phyloP scores from a whole-genome alignment of 2,113 vertebrate species.

The Calidris pugnax region DNA sequence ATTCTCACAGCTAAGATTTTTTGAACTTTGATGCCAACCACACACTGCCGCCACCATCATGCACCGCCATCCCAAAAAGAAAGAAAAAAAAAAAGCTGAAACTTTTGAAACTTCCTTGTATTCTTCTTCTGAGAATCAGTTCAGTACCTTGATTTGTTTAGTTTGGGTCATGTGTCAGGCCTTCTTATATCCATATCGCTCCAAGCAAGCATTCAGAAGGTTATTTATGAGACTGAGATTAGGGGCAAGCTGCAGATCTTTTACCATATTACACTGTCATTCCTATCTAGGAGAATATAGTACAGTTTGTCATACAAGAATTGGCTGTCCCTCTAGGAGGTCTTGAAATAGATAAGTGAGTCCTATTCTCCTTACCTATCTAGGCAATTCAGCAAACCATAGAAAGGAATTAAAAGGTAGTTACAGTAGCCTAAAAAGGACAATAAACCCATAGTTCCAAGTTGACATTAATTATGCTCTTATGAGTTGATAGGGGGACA shows the following conservation, averaged over 20 bases:
- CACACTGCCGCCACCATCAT: rapidly evolving
- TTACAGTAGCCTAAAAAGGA: background rate
- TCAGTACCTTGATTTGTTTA: background rate
- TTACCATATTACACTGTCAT: background rate
- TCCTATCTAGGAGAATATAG: background rate
- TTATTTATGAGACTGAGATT: background rate
- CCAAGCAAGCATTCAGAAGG: background rate
- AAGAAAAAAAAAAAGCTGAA: background rate
- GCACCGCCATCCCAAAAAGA: too few species aligned
- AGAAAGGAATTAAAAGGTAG: background rate
- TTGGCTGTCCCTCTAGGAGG: background rate
- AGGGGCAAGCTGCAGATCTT: background rate
- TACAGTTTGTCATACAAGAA: background rate
- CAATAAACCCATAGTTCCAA: background rate
- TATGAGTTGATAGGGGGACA: background rate
- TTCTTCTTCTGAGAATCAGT: background rate
- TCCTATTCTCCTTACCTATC: background rate
- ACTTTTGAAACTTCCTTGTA: background rate
- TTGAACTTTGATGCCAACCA: background rate
- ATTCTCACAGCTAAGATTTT: background rate
- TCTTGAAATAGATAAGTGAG: background rate
- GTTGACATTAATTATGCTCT: background rate
- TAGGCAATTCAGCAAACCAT: background rate
- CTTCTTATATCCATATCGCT: background rate
- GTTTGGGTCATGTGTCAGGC: background rate